phyloP scores from a whole-genome alignment of 2,113 vertebrate species.

The Rhizomys pruinosus region DNA sequence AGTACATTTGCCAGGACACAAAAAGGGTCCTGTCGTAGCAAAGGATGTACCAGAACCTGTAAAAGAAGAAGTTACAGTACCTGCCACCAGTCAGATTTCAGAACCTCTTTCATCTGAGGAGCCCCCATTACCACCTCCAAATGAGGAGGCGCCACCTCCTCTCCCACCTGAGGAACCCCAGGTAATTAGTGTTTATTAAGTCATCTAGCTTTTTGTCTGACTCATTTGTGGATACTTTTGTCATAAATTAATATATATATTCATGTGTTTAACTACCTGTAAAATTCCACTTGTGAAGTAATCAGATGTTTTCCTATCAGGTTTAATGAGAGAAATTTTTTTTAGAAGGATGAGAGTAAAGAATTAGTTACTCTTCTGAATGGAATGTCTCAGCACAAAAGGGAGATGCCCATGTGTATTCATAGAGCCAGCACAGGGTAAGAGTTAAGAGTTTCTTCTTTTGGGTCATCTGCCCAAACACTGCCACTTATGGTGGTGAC shows the following conservation, averaged over 20 bases:
- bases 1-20: constrained; percentile 86
- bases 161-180: constrained; percentile 90
- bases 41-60: constrained; percentile 82
- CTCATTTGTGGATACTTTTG: background rate
- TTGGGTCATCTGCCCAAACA: background rate
- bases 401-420: background rate
- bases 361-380: constrained; percentile 30
- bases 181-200: constrained; percentile 80
- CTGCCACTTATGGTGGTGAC: background rate
- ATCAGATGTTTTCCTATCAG: background rate
- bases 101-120: constrained; percentile 86
- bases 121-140: constrained; percentile 90
- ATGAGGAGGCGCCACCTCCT: constrained; percentile 91
- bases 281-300: constrained; percentile 39
- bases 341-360: constrained; percentile 21
- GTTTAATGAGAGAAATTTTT: constrained; percentile 39
- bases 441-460: background rate
- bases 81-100: constrained; percentile 75
- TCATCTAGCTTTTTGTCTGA: background rate
- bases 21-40: constrained; percentile 77
- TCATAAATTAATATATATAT: constrained; percentile 18
- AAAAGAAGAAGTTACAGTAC: constrained; percentile 80
- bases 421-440: background rate
- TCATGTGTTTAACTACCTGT: background rate
- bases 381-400: background rate